A percentile compares a stretch with the other conserved stretches of the same genome.
Conservation (phyloP, 2,888 invertebrate species). For the Drosophila melanosoma region DNA sequence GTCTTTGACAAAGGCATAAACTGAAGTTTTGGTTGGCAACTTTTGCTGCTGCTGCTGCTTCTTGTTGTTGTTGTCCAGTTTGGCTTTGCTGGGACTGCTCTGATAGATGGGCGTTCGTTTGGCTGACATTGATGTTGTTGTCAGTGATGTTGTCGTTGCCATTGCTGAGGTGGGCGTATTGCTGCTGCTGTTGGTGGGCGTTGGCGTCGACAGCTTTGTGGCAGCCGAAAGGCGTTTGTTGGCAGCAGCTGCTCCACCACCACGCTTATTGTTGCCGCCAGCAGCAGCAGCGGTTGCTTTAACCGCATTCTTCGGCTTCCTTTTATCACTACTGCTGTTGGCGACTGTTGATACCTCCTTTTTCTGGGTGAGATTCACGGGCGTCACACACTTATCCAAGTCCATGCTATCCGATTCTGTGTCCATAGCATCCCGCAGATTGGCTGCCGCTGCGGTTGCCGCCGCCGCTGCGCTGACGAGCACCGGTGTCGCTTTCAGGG, state of each 20-base stretch:
- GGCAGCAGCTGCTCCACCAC: slow-evolving; percentile 30
- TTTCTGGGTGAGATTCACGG: slow-evolving; percentile 78
- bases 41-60: slow-evolving; percentile 50
- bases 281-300: slow-evolving; percentile 22
- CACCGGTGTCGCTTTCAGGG: slow-evolving; percentile 84
- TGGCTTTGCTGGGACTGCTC: slow-evolving; percentile 77
- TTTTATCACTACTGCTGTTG: slow-evolving; percentile 44
- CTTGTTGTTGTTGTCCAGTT: slow-evolving; percentile 56
- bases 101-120: slow-evolving; percentile 86
- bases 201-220: slow-evolving; percentile 23
- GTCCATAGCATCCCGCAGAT: slow-evolving; percentile 36
- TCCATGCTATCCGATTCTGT: slow-evolving; percentile 53
- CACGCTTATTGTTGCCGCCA: slow-evolving; percentile 18
- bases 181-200: slow-evolving; percentile 35
- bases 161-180: slow-evolving; percentile 31
- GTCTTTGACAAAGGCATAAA: slow-evolving; percentile 90
- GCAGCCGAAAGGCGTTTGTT: slow-evolving; percentile 35
- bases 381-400: slow-evolving; percentile 60
- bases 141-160: slow-evolving; percentile 16
- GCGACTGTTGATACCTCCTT: neutral
- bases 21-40: slow-evolving; percentile 83
- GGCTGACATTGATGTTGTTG: slow-evolving; percentile 49
- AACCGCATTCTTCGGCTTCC: slow-evolving; percentile 41
- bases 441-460: slow-evolving; percentile 44
- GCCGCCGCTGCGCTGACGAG: slow-evolving; percentile 66